A percentile compares a stretch with the other conserved stretches of the same genome.
Evolutionary conservation across 2,888 invertebrate genomes (phyloP).

Genomic region (Leptopterna dolabrata): DNA sequence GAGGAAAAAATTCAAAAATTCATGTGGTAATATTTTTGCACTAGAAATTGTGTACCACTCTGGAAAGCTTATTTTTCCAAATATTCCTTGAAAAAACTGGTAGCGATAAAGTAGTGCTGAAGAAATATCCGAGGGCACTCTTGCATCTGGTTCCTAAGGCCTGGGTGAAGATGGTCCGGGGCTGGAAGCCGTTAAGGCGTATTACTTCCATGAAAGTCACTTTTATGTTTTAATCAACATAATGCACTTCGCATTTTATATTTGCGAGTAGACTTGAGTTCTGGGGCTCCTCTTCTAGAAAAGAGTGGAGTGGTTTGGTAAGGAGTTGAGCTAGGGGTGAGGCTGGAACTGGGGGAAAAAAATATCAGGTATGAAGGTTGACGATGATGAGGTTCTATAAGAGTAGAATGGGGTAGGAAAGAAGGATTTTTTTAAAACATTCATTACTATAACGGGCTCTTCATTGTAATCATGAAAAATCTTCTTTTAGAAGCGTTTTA

Average conservation of each 20-base stretch:
- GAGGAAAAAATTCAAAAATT: too few species aligned
- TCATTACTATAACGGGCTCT: too few species aligned
- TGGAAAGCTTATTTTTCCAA: too few species aligned
- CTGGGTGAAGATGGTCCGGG: background rate
- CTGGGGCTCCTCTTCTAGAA: background rate
- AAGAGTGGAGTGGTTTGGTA: background rate
- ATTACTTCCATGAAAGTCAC: constrained; percentile 37
- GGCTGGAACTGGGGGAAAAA: background rate
- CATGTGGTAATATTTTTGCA: too few species aligned
- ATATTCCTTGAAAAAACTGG: too few species aligned
- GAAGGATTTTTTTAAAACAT: background rate
- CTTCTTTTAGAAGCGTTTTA: too few species aligned
- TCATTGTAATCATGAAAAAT: too few species aligned
- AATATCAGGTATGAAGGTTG: background rate
- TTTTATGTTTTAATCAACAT: constrained; percentile 52
- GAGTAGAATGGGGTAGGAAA: background rate
- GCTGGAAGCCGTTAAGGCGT: constrained; percentile 18
- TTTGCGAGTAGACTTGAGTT: constrained; percentile 12
- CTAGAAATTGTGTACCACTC: too few species aligned
- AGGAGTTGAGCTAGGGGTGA: background rate
- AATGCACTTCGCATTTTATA: constrained; percentile 42
- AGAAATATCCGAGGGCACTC: background rate
- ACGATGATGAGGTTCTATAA: background rate
- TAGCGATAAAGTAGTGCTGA: too few species aligned
- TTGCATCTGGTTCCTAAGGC: background rate